Evolutionary conservation across 2,797 vertebrate genomes (phyloP).

Genomic region (Threskiornis aethiopicus): DNA sequence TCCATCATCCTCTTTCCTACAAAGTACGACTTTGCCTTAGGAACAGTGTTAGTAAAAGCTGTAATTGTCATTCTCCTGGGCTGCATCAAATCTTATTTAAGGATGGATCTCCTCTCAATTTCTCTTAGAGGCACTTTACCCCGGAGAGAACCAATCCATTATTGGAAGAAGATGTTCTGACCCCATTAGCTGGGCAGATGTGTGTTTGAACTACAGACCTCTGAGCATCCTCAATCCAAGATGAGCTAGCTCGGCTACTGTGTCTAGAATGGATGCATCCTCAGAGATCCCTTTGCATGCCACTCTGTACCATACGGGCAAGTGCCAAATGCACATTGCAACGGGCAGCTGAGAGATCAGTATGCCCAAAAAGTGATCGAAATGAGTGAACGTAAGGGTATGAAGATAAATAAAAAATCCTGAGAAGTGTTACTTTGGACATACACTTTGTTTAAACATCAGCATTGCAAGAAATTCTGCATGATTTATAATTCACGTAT

Average conservation of each 20-base stretch:
- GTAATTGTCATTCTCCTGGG: conserved; percentile 64
- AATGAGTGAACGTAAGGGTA: neutral
- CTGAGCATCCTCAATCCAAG: neutral
- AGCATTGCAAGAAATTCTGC: neutral
- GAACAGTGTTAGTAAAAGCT: conserved; percentile 6
- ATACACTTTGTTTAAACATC: neutral
- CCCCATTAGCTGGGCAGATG: conserved; percentile 62
- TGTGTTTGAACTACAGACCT: conserved; percentile 54
- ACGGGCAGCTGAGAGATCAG: neutral
- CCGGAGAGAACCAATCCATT: conserved; percentile 58
- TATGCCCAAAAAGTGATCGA: neutral
- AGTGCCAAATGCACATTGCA: neutral
- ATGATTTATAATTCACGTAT: neutral
- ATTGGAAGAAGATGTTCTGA: conserved; percentile 49
- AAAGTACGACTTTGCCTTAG: conserved; percentile 28
- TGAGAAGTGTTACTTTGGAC: neutral
- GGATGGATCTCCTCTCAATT: conserved; percentile 45
- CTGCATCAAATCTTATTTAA: conserved; percentile 65
- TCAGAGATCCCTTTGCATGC: neutral
- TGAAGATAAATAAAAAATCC: neutral
- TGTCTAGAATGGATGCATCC: neutral
- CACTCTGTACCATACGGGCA: neutral
- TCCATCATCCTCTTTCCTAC: neutral
- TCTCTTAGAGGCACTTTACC: conserved; percentile 56
- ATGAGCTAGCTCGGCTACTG: neutral